A percentile compares a stretch with the other conserved stretches of the same genome.
Conservation (phyloP, 2,888 invertebrate species). For the Tipula helvola region DNA sequence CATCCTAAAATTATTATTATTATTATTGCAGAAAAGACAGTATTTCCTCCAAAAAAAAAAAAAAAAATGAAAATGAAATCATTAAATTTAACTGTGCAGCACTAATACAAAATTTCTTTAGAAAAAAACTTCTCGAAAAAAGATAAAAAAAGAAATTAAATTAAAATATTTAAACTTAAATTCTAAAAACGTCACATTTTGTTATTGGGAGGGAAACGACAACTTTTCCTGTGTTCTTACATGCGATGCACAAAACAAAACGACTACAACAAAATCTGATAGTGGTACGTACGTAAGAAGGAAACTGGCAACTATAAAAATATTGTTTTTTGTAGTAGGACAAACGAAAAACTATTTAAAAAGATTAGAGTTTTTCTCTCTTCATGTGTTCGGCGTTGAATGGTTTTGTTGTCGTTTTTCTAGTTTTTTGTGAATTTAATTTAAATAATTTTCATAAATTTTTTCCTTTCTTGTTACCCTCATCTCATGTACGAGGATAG, state of each 20-base stretch:
- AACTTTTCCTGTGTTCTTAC: neutral
- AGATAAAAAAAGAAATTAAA: neutral
- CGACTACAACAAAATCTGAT: neutral
- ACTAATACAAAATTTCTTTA: neutral
- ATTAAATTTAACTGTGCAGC: neutral
- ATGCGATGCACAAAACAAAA: neutral
- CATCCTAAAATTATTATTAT: neutral
- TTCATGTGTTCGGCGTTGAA: neutral
- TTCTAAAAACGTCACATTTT: neutral
- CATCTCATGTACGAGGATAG: neutral
- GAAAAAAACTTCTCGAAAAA: neutral
- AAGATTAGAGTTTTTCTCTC: neutral
- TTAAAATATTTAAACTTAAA: neutral
- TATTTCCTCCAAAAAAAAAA: neutral
- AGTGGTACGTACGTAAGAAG: neutral
- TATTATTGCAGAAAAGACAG: neutral
- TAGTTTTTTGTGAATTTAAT: neutral
- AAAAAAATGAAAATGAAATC: neutral
- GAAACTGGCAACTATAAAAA: neutral
- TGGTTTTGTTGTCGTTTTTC: neutral
- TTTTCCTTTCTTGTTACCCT: neutral
- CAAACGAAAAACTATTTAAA: neutral
- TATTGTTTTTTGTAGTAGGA: neutral
- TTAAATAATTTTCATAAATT: neutral
- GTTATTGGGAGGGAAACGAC: neutral